phyloP scores from a whole-genome alignment of 2,888 invertebrate genomes.

The Ptychoptera contaminata region DNA sequence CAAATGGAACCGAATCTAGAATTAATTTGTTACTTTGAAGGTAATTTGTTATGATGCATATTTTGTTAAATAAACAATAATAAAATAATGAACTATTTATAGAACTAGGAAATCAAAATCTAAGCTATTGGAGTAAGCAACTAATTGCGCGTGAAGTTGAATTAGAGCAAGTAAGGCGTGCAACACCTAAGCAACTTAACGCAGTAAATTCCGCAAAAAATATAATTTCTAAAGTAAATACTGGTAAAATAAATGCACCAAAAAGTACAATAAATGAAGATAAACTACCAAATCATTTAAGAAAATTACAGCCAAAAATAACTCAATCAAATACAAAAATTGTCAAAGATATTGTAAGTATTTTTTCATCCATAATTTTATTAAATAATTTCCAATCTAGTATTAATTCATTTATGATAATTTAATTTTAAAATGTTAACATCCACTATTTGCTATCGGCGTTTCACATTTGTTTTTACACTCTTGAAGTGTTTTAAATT shows the following conservation, averaged over 20 bases:
- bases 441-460: background rate
- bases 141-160: conserved; percentile 71
- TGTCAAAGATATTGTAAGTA: conserved; percentile 31
- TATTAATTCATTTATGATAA: background rate
- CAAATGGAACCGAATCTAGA: conserved; percentile 66
- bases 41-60: conserved; percentile 14
- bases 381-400: background rate
- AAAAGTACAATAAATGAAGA: conserved; percentile 5
- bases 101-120: conserved; percentile 23
- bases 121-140: conserved; percentile 59
- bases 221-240: background rate
- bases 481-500: conserved; percentile 27
- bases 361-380: conserved; percentile 3
- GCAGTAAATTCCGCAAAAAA: background rate
- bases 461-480: conserved; percentile 39
- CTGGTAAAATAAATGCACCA: conserved; percentile 8
- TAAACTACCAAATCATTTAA: conserved; percentile 51
- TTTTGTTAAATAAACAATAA: background rate
- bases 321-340: conserved; percentile 21
- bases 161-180: conserved; percentile 53
- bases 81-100: background rate
- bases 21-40: conserved; percentile 30
- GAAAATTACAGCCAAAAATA: conserved; percentile 45
- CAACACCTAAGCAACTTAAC: conserved; percentile 20
- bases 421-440: background rate